Evolutionary conservation across 2,888 invertebrate genomes (phyloP).

Genomic region (Caenorhabditis imperialis): DNA sequence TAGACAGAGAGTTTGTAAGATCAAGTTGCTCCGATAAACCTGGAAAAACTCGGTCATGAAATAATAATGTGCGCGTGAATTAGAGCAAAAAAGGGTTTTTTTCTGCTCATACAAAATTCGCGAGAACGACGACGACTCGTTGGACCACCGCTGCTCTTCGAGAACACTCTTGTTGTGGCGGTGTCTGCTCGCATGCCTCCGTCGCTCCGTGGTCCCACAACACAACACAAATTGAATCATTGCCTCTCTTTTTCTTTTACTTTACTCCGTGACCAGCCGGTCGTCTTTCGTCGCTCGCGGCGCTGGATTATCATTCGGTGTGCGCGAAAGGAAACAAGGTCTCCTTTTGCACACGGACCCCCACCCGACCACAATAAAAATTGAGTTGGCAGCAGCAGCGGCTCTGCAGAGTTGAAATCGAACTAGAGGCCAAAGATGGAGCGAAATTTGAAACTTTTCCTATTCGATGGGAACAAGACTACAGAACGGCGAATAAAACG

Average conservation of each 20-base stretch:
- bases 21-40: not conserved
- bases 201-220: slow-evolving; percentile 9
- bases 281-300: not conserved
- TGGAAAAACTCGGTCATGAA: slow-evolving; percentile 6
- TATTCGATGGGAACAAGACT: no score
- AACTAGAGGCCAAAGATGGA: no score
- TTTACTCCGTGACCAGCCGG: slow-evolving; percentile 31
- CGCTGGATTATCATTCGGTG: slow-evolving; percentile 10
- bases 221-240: slow-evolving; percentile 52
- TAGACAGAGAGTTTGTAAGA: not conserved
- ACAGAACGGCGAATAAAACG: no score
- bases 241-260: slow-evolving; percentile 38
- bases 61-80: slow-evolving; percentile 36
- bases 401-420: not conserved
- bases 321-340: slow-evolving; percentile 8
- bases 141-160: slow-evolving; percentile 18
- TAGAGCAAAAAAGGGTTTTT: slow-evolving; percentile 5
- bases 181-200: slow-evolving; percentile 8
- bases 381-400: not conserved
- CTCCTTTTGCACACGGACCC: not conserved
- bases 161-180: slow-evolving; percentile 15
- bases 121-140: slow-evolving; percentile 13
- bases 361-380: not conserved
- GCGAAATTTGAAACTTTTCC: no score
- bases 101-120: slow-evolving; percentile 36